phyloP scores from a whole-genome alignment of 1,140 invertebrate species.

The Drosophila mojavensis region DNA sequence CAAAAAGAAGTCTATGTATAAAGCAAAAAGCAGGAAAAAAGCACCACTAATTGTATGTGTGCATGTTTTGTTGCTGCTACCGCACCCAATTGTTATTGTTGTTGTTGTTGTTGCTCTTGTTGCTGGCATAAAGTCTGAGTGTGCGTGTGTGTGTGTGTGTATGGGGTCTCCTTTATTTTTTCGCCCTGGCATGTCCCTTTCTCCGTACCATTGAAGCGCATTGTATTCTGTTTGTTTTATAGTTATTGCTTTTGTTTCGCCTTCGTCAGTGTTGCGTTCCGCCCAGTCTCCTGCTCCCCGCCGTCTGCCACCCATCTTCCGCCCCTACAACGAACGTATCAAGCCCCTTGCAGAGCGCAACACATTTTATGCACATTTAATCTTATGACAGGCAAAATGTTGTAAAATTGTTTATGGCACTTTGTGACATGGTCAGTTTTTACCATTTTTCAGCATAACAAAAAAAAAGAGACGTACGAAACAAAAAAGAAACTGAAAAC shows the following conservation, averaged over 20 bases:
- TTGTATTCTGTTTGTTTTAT: conserved; percentile 80
- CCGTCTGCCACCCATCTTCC: conserved; percentile 19
- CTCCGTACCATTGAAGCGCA: conserved; percentile 65
- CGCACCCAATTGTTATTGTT: conserved; percentile 17
- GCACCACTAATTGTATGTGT: conserved; percentile 41
- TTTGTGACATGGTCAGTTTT: conserved; percentile 77
- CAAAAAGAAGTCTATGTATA: conserved; percentile 25
- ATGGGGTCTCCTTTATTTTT: conserved; percentile 21
- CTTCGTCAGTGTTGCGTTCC: conserved; percentile 34
- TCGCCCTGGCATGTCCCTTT: conserved; percentile 3
- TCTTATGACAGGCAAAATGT: conserved; percentile 80
- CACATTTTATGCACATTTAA: conserved; percentile 77
- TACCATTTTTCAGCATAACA: conserved; percentile 42
- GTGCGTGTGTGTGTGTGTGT: conserved; percentile 1
- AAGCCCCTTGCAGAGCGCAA: background rate
- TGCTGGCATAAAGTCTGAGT: conserved; percentile 39
- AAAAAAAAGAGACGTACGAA: background rate
- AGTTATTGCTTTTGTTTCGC: conserved; percentile 80
- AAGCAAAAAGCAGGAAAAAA: conserved; percentile 25
- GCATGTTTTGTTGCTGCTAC: conserved; percentile 31
- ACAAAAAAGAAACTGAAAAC: too few species aligned
- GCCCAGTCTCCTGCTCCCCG: conserved; percentile 11
- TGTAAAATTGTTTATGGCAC: conserved; percentile 81
- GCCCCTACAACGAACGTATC: background rate
- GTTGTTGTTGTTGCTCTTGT: conserved; percentile 10